phyloP scores from a whole-genome alignment of 2,888 invertebrate genomes.

The Noctua fimbriata region DNA sequence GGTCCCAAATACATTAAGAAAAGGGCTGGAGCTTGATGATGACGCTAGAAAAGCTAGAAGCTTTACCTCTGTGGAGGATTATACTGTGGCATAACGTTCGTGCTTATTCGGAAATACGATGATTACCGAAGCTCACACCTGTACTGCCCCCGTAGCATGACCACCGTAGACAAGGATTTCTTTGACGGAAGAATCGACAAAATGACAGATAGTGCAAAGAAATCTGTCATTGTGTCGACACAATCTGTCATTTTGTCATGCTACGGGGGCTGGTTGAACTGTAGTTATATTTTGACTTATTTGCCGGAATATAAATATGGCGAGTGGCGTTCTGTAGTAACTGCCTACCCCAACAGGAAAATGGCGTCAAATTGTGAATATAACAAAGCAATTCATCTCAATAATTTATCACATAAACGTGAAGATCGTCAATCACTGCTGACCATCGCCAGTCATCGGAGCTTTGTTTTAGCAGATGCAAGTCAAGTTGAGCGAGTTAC shows the following conservation, averaged over 20 bases:
- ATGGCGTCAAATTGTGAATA: not conserved
- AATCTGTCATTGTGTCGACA: too few species aligned
- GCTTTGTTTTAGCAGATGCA: constrained; percentile 42
- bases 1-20: not conserved
- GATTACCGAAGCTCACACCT: not conserved
- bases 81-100: not conserved
- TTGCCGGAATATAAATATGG: not conserved
- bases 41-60: not conserved
- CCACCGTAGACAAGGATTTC: too few species aligned
- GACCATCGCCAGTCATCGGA: constrained; percentile 42
- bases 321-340: not conserved
- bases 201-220: too few species aligned
- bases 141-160: too few species aligned
- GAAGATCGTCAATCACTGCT: constrained; percentile 29
- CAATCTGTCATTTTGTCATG: too few species aligned
- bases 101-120: not conserved
- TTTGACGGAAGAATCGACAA: too few species aligned
- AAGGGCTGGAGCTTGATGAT: not conserved
- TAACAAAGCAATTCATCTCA: not conserved
- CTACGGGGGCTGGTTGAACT: too few species aligned
- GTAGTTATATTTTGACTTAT: not conserved
- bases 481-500: constrained; percentile 64
- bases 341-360: not conserved
- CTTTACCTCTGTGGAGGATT: not conserved
- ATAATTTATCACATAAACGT: not conserved